Evolutionary conservation across 2,888 invertebrate genomes (phyloP).

Genomic region (Acanthosepion pharaonis): DNA sequence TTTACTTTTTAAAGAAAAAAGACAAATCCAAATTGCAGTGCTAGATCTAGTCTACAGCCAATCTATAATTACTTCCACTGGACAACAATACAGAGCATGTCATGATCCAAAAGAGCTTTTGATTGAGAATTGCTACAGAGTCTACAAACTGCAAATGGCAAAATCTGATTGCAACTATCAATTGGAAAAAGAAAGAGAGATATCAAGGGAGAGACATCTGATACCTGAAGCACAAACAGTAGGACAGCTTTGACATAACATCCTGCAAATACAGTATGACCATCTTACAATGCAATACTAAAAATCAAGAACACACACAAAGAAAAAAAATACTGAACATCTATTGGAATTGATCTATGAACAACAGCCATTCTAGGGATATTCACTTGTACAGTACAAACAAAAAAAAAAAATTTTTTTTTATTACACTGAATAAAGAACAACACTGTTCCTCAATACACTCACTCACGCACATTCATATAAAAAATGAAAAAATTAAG

Average conservation of each 20-base stretch:
- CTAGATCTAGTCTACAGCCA: not conserved
- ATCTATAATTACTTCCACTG: not conserved
- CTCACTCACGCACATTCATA: not conserved
- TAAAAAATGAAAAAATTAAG: not conserved
- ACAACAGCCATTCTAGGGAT: not conserved
- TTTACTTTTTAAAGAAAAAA: not conserved
- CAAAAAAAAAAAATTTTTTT: not conserved
- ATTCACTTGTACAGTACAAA: slow-evolving; percentile 2
- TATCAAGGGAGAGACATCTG: slow-evolving; percentile 33
- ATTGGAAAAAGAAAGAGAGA: not conserved
- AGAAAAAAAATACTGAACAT: not conserved
- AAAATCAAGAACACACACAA: not conserved
- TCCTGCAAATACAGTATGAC: slow-evolving; percentile 33
- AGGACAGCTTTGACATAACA: slow-evolving; percentile 33
- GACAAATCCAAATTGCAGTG: not conserved
- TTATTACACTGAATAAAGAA: not conserved
- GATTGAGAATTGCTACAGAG: not conserved
- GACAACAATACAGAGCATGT: not conserved
- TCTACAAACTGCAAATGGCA: slow-evolving; percentile 6
- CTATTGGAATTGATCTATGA: not conserved
- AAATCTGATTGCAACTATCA: not conserved
- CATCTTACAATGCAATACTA: not conserved
- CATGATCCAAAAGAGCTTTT: not conserved
- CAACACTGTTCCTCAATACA: too few relatives aligned
- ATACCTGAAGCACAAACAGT: not conserved